Evolutionary conservation across 2,797 vertebrate species (phyloP).

Genomic region (Typhlichthys subterraneus): DNA sequence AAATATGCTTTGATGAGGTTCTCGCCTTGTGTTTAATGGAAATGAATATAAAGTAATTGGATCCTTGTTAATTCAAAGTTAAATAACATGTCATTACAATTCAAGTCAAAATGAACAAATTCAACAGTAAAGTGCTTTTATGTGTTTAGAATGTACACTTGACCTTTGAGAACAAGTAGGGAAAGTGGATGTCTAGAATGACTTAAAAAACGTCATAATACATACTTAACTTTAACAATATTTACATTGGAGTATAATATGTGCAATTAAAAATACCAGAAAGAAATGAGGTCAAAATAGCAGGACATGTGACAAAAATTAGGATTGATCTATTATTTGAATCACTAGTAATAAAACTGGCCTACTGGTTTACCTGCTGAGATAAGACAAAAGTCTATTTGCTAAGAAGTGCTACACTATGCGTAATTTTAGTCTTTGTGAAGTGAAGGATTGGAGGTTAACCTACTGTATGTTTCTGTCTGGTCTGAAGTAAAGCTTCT

Average conservation of each 20-base stretch:
- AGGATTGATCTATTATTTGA: too few relatives aligned
- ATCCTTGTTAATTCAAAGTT: slow-evolving; percentile 53
- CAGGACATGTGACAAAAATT: slow-evolving; percentile 3
- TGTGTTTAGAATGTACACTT: slow-evolving; percentile 50
- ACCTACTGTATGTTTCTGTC: slow-evolving; percentile 36
- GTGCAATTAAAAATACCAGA: not conserved
- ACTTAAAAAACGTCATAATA: slow-evolving; percentile 15
- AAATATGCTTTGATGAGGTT: slow-evolving; percentile 24
- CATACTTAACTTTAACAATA: slow-evolving; percentile 21
- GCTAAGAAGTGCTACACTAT: slow-evolving; percentile 20
- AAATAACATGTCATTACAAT: slow-evolving; percentile 62
- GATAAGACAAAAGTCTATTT: not conserved
- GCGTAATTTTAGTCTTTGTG: slow-evolving; percentile 60
- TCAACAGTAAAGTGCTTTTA: slow-evolving; percentile 73
- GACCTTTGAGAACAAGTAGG: slow-evolving; percentile 35
- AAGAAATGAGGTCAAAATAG: not conserved
- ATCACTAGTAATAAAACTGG: slow-evolving; percentile 11
- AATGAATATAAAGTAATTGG: slow-evolving; percentile 51
- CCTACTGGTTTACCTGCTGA: slow-evolving; percentile 1
- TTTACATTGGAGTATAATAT: slow-evolving; percentile 19
- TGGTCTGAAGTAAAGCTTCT: slow-evolving; percentile 44
- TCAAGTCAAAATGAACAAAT: slow-evolving; percentile 60
- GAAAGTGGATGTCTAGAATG: slow-evolving; percentile 11
- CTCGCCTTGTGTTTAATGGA: slow-evolving; percentile 34
- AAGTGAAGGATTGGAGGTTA: slow-evolving; percentile 53